Evolutionary conservation across 2,888 invertebrate species (phyloP).

Genomic region (Holacanthella duospinosa): DNA sequence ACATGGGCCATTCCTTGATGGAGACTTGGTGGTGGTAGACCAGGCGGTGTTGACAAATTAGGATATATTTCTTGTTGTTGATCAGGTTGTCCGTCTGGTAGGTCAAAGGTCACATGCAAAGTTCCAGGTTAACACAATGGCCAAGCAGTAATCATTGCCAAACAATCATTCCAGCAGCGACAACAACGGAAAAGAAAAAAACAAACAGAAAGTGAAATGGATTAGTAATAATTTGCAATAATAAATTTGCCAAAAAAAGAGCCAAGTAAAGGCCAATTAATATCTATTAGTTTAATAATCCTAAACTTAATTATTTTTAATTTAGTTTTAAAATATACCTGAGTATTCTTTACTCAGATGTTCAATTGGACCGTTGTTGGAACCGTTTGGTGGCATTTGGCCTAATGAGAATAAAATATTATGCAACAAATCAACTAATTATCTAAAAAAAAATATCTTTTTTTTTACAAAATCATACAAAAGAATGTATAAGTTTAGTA

Average conservation of each 20-base stretch:
- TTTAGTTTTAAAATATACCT: neutral
- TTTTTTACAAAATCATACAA: no score
- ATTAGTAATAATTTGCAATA: neutral
- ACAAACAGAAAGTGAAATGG: neutral
- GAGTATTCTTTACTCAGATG: constrained; percentile 13
- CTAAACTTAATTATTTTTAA: neutral
- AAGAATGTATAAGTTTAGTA: neutral
- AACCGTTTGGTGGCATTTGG: constrained; percentile 2
- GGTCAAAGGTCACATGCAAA: neutral
- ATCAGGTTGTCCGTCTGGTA: neutral
- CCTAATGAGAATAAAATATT: neutral
- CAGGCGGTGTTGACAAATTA: constrained; percentile 5
- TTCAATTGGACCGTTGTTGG: neutral
- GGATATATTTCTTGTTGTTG: constrained; percentile 5
- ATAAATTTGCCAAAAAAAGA: no score
- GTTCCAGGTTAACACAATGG: neutral
- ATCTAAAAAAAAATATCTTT: no score
- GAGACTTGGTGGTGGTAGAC: constrained; percentile 1
- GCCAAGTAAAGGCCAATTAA: no score
- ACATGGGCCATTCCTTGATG: neutral
- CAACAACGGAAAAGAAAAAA: neutral
- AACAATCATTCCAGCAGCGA: no score
- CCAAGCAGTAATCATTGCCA: no score
- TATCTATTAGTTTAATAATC: no score
- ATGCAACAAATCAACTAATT: neutral